Percentiles rank a stretch among this genome's conserved stretches.
These are phyloP conservation scores for Thumatha senex DNA, from an alignment of 2,888 invertebrate species.

Conservation along the genomic window DNA sequence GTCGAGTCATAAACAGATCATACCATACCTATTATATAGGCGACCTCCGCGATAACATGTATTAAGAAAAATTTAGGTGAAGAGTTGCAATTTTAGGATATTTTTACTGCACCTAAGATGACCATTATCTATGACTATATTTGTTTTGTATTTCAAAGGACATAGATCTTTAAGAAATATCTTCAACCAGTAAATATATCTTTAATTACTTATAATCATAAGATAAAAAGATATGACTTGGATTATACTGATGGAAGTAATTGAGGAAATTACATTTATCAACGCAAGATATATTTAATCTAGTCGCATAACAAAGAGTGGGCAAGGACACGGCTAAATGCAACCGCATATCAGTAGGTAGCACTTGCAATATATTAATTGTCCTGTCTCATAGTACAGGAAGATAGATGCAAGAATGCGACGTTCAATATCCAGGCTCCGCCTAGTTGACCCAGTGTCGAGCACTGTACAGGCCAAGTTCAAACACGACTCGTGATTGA, in stretches of 20 bases:
- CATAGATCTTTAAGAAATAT: too few relatives aligned
- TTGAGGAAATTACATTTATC: not conserved
- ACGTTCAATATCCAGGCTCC: conserved; percentile 33
- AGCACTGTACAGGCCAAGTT: conserved; percentile 62
- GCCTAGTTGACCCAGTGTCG: conserved; percentile 62
- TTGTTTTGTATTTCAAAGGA: too few relatives aligned
- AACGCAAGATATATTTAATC: conserved; percentile 12
- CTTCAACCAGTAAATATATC: not conserved
- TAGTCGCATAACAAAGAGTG: conserved; percentile 27
- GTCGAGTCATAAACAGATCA: too few relatives aligned
- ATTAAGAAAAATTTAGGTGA: too few relatives aligned
- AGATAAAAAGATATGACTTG: not conserved
- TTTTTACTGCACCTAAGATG: too few relatives aligned
- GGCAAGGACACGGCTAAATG: conserved; percentile 32
- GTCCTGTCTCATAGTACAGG: conserved; percentile 37
- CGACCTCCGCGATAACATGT: too few relatives aligned
- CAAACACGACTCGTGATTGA: conserved; percentile 52
- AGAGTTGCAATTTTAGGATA: too few relatives aligned
- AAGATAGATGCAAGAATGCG: conserved; percentile 38
- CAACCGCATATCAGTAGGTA: conserved; percentile 17
- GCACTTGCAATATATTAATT: conserved; percentile 52
- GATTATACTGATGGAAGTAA: not conserved
- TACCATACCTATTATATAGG: too few relatives aligned
- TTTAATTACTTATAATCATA: not conserved
- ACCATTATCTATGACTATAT: too few relatives aligned